Percentiles rank a stretch among this genome's conserved stretches.
phyloP scores from a whole-genome alignment of 2,797 vertebrate genomes.

The Anguilla marmorata region DNA sequence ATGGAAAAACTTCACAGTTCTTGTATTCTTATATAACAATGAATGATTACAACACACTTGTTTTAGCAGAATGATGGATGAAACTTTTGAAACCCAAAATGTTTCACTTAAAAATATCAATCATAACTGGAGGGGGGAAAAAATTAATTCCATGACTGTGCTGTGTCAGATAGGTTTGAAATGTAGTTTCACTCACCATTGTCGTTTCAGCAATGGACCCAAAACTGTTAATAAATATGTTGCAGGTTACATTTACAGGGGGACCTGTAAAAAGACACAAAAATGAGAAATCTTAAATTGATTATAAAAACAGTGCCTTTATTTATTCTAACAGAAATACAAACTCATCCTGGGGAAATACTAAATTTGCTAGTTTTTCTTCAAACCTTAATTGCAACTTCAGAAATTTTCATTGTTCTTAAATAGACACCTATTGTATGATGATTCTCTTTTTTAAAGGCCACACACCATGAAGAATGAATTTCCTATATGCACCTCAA shows the following conservation, averaged over 20 bases:
- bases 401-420: background rate
- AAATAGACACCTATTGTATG: background rate
- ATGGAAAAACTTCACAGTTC: background rate
- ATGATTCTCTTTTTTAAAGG: background rate
- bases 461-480: background rate
- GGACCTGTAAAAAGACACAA: conserved; percentile 78
- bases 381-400: background rate
- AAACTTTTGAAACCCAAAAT: background rate
- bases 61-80: background rate
- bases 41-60: background rate
- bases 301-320: background rate
- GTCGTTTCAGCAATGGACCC: conserved; percentile 98
- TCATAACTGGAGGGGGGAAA: background rate
- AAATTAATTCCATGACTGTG: background rate
- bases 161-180: background rate
- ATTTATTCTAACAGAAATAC: background rate
- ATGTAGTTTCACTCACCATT: conserved; percentile 81
- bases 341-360: background rate
- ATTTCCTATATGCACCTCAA: background rate
- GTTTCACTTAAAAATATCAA: background rate
- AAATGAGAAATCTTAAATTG: background rate
- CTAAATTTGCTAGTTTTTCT: background rate
- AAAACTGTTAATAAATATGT: conserved; percentile 99
- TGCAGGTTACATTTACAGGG: conserved; percentile 97
- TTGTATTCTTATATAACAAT: background rate